These are phyloP conservation scores for Balaenoptera acutorostrata DNA, from an alignment of 2,113 vertebrate genomes.

Conservation along the genomic window DNA sequence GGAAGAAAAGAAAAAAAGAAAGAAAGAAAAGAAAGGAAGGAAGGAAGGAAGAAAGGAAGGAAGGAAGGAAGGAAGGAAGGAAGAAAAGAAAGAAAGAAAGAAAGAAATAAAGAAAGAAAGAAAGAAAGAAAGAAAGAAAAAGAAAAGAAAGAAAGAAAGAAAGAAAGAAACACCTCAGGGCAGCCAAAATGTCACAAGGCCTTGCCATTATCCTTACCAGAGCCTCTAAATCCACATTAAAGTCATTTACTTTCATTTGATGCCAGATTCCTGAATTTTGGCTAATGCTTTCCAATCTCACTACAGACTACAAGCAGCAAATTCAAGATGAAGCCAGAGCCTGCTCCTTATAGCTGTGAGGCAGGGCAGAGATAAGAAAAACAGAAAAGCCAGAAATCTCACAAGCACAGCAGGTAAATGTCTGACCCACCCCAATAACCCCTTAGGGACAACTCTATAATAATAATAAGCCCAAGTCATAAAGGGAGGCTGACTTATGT, in stretches of 20 bases:
- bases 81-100: no score
- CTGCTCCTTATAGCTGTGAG: not conserved
- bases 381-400: slow-evolving; percentile 8
- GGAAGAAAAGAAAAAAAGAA: no score
- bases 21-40: no score
- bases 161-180: not conserved
- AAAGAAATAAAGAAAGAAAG: no score
- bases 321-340: not conserved
- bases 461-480: not conserved
- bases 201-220: not conserved
- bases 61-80: no score
- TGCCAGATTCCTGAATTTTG: slow-evolving; percentile 12
- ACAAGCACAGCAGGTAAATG: not conserved
- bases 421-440: not conserved
- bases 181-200: not conserved
- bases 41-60: not conserved
- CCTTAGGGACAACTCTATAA: not conserved
- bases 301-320: not conserved
- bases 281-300: slow-evolving; percentile 6
- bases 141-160: no score
- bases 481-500: not conserved
- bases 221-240: not conserved
- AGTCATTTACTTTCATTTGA: slow-evolving; percentile 19
- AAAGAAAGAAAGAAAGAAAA: not conserved
- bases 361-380: not conserved